Evolutionary conservation across 2,113 vertebrate species (phyloP), one percentile per base, ranked within the genome.

Genomic region (Pagrus major): DNA sequence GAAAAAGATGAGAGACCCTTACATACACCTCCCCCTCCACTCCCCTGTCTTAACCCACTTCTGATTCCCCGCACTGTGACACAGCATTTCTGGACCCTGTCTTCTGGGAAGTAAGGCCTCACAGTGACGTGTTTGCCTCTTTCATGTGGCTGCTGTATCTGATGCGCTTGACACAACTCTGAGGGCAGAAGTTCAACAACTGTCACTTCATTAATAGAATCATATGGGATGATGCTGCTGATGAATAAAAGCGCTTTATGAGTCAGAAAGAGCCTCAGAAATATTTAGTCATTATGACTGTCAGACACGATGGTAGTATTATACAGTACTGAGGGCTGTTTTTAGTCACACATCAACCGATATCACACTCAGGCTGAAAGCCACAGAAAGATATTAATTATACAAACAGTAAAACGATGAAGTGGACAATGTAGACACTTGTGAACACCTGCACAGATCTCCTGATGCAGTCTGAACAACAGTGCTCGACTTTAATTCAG

Each of bases 31-130:
- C 3, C 49, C 6, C 14, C 39, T 3, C 6, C 37, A n/a, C 51
- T 35, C 1, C 29, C 61, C 11, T 18, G 63, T 52, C 35, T 14
- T 54, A 85, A 89, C 64, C 77, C 71, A 59, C 66, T 44, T 71
- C 64, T 59, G 67, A 79, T 86, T 89, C 83, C 88, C 85, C 52
- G 44, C 82, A 88, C 18, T 52, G 75, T 94, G 92, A 93, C 86
- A 72, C 90, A 93, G 90, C 63, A 33, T 71, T 86, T 89, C 67
- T 86, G 69, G 70, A 81, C 75, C 58, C 58, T 59, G 68, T 83
- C 83, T 94, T 92, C 93, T 91, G 90, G 92, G 90, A 94, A 94
- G 73, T 55, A 23, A 61, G 46, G 76, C 79, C 81, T 86, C 60
- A 51, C 35, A 78, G 60, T 91, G 91, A 91, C 63, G 49, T 18